phyloP scores from a whole-genome alignment of 1,140 invertebrate genomes.

The Drosophila mojavensis region DNA sequence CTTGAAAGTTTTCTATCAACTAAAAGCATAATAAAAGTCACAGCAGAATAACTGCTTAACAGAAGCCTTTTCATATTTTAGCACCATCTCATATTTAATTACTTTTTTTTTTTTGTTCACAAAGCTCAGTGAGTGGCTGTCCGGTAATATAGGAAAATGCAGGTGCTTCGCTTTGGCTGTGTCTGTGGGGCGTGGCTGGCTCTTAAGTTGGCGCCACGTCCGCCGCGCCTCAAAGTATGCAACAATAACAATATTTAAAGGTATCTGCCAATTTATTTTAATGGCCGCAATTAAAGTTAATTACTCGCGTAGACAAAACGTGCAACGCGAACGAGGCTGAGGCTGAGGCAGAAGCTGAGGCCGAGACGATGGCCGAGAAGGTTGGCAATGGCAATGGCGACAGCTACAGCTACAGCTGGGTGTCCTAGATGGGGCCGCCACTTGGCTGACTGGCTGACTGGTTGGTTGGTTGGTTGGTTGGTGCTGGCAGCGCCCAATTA shows the following conservation, averaged over 20 bases:
- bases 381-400: conserved; percentile 17
- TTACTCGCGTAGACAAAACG: conserved; percentile 84
- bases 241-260: conserved; percentile 84
- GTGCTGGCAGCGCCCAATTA: conserved; percentile 76
- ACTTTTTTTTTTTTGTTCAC: conserved; percentile 3
- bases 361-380: conserved; percentile 19
- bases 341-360: conserved; percentile 14
- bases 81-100: conserved; percentile 51
- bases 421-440: conserved; percentile 30
- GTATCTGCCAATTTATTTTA: conserved; percentile 84
- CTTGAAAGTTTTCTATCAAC: no score
- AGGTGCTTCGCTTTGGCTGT: conserved; percentile 5
- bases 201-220: conserved; percentile 33
- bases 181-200: conserved; percentile 3
- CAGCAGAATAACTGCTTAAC: background rate
- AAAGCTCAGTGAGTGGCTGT: conserved; percentile 21
- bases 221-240: conserved; percentile 66
- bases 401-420: conserved; percentile 53
- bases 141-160: conserved; percentile 21
- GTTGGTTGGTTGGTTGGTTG: conserved; percentile 36
- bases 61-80: background rate
- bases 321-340: conserved; percentile 56
- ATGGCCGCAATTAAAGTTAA: conserved; percentile 84
- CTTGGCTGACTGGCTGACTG: conserved; percentile 58
- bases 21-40: no score